phyloP scores from a whole-genome alignment of 2,113 vertebrate genomes.

The Alethe diademata region DNA sequence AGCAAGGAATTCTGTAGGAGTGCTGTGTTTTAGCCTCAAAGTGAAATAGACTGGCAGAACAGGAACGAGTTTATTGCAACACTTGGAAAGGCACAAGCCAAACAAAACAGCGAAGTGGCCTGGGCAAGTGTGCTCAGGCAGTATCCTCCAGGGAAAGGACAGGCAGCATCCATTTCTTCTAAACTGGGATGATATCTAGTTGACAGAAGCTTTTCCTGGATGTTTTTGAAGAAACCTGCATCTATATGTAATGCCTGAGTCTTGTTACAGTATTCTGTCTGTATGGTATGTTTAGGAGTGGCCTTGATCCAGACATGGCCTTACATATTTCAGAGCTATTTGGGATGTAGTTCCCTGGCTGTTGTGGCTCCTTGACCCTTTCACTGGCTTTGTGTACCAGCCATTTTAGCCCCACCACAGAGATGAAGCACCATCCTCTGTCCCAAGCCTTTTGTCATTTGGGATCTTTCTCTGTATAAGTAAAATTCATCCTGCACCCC shows the following conservation, averaged over 20 bases:
- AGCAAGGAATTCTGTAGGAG: neutral
- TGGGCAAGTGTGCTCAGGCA: neutral
- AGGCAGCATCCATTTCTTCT: neutral
- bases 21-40: neutral
- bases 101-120: neutral
- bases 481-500: neutral
- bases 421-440: neutral
- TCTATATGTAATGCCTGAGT: neutral
- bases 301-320: neutral
- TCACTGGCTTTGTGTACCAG: neutral
- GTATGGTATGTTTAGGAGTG: neutral
- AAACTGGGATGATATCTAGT: neutral
- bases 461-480: neutral
- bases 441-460: neutral
- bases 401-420: neutral
- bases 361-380: neutral
- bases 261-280: neutral
- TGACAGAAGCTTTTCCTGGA: neutral
- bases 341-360: neutral
- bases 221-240: neutral
- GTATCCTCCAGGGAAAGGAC: neutral
- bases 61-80: neutral
- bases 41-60: neutral
- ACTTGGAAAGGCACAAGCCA: rapidly evolving
- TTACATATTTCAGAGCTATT: neutral